Evolutionary conservation across 2,113 vertebrate genomes (phyloP), one percentile per base, ranked within the genome.

Genomic region (Pangasianodon hypophthalmus): DNA sequence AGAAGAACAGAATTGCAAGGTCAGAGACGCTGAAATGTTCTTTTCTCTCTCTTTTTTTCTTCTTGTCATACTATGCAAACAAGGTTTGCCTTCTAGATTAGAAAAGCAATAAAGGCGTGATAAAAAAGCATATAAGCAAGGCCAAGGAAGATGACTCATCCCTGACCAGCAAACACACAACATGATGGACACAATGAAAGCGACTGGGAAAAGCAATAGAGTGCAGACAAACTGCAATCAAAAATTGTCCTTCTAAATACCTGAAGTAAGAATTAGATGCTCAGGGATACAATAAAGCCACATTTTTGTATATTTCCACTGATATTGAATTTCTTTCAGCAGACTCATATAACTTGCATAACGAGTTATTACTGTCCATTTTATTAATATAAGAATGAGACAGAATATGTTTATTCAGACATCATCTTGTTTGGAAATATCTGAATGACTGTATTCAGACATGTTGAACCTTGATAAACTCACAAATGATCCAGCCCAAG

Each of bases 1-100:
- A 62, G 67, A 89, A 75, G 69, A 29, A 88, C 58, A 88, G 50
- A 50, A 81, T 82, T 37, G 8, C 84, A 89, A 81, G 82, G 77
- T 84, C 73, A 84, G 80, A 77, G 89, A 85, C 5, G 44, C 41
- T 18, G 75, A 56, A 73, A 48, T 14, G 10, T 69, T 77, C n/a
- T 32, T 69, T 69, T 44, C 56, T 71, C 56, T 44, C 32, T 37
- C 6, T 37, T 37, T 67, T n/a, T 69, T 2, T 16, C 6, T 29
- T 89, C 32, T 67, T 46, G 46, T 80, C 56, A 32, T 81, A 26
- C 73, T 52, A 56, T 54, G 16, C 19, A 58, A 52, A 54, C 85
- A 26, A 58, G 50, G 18, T 85, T 13, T 44, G 60, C 24, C 41
- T 64, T 64, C 13, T 71, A 9, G 44, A 62, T 44, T 67, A 67